These are phyloP conservation scores for Camponotus fellah DNA, from an alignment of 2,888 invertebrate species.

Conservation along the genomic window DNA sequence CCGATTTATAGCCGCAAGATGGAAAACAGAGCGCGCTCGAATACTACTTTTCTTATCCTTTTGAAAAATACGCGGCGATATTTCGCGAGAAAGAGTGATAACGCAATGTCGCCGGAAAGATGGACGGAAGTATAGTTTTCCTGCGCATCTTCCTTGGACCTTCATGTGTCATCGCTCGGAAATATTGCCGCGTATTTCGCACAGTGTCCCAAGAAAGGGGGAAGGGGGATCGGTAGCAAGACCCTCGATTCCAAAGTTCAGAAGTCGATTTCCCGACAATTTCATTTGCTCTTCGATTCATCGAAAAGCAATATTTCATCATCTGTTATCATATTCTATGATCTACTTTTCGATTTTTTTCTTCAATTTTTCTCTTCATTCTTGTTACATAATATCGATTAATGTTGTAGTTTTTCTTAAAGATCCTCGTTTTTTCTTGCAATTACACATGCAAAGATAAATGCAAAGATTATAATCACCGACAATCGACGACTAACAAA, in stretches of 20 bases:
- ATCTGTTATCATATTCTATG: not conserved
- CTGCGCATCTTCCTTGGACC: not conserved
- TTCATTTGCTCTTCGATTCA: not conserved
- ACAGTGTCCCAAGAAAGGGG: not conserved
- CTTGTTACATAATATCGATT: not conserved
- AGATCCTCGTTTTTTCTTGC: not conserved
- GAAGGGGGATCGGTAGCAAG: slow-evolving; percentile 12
- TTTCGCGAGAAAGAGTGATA: slow-evolving; percentile 20
- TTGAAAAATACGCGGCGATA: slow-evolving; percentile 43
- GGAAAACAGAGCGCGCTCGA: not conserved
- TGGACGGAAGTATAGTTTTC: slow-evolving; percentile 16
- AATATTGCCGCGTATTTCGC: slow-evolving; percentile 41
- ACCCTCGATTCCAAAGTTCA: slow-evolving; percentile 18
- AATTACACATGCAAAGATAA: not conserved
- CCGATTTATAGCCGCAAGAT: not conserved
- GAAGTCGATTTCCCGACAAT: slow-evolving; percentile 18
- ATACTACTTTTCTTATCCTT: slow-evolving; percentile 35
- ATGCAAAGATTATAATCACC: not conserved
- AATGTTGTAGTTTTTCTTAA: not conserved
- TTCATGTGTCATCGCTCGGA: slow-evolving; percentile 1
- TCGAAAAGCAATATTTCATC: not conserved
- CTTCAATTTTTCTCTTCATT: not conserved
- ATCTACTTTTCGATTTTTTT: not conserved
- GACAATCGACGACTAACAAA: not conserved
- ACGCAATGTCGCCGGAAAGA: not conserved